Base-by-base conservation (phyloP, 2,888 invertebrate species). In the Digitonthophagus gazella region DNA sequence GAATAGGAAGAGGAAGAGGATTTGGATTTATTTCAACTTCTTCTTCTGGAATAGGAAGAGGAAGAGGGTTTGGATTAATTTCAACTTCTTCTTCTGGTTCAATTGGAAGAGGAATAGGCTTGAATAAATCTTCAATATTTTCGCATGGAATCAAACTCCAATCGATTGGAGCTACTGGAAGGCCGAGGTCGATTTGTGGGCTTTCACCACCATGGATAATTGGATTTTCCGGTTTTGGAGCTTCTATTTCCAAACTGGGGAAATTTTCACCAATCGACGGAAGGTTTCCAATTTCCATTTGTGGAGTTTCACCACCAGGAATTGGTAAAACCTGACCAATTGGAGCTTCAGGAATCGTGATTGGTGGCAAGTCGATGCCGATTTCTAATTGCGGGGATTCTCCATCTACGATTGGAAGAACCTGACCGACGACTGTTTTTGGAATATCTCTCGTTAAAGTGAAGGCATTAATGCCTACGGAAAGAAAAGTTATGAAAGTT, bases 381-480 rank as follows among this genome's bases (percentile, higher is more conserved):
- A 57, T 57, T 57, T 57, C 57, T 5, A 57, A 1, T 14, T 11
- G 4, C 4, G 61, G 61, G 61, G 61, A 18, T 61, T 61, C 61
- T 3, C 61, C 61, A 15, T 15, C 61, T 4, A 61, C 2, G 19
- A 61, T 61, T 61, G 61, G 61, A 11, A 61, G 3, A 19, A 19
- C 19, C 18, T 61, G 16, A n/a, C 16, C 61, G 18, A 61, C 61
- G 11, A 20, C 19, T 6, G 4, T 19, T 20, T 61, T 61, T 1
- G 61, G 61, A 20, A 61, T 18, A 19, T 61, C 61, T 20, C 61
- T 18, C 19, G 61, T 61, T 19, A 61, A 18, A 20, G 61, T 61
- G n/a, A 61, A 61, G 61, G 61, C 61, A n/a, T 61, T 61, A 18
- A 61, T 6, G 61, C 61, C 61, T 61, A n/a, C n/a, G n/a, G n/a